Conservation (phyloP, 2,113 vertebrate genomes). For the Hypanus sabinus region DNA sequence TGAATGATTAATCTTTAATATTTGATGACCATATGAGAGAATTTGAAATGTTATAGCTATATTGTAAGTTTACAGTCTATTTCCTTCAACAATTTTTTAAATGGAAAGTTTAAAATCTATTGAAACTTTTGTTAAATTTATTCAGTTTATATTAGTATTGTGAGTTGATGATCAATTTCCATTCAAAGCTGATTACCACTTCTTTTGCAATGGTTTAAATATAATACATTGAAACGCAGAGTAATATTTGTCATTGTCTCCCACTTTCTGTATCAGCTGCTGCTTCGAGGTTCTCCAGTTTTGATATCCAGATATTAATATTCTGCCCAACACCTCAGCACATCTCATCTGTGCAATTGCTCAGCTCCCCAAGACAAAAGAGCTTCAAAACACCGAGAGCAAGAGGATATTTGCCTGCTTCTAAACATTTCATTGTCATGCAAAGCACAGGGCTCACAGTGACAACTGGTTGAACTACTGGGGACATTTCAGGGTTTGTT, state of each 20-base stretch:
- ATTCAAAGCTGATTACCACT: background rate
- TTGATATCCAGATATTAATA: background rate
- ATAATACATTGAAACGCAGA: background rate
- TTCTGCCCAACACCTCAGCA: background rate
- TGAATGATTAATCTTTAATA: background rate
- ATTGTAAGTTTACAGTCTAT: no score
- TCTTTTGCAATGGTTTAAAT: background rate
- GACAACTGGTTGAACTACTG: no score
- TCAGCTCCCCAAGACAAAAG: background rate
- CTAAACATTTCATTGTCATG: no score
- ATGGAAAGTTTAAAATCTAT: background rate
- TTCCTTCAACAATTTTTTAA: background rate
- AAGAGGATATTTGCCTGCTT: background rate
- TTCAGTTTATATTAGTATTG: background rate
- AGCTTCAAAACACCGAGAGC: background rate
- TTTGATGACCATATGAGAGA: background rate
- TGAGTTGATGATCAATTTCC: background rate
- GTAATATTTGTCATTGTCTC: background rate
- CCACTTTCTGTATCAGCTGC: background rate
- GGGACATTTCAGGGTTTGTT: no score
- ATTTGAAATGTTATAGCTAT: background rate
- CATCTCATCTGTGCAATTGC: background rate
- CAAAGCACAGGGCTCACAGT: no score
- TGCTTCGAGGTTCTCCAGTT: background rate
- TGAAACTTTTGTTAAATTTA: background rate